These are phyloP conservation scores for Alviniconcha marisindica DNA, from an alignment of 1,140 invertebrate species.

Conservation along the genomic window DNA sequence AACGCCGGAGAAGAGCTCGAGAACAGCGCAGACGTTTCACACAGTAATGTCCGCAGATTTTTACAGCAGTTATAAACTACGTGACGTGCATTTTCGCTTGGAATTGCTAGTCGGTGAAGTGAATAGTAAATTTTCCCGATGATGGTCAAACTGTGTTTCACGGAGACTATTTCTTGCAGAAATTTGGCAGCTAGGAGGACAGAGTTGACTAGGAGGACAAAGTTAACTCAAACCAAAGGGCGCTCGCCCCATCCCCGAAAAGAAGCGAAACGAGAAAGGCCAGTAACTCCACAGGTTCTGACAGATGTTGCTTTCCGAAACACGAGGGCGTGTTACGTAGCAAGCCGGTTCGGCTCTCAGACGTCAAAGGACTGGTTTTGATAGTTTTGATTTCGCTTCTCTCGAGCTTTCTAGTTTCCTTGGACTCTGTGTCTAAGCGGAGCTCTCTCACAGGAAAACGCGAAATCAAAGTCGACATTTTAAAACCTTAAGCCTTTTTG, in stretches of 20 bases:
- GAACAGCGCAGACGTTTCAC: no score
- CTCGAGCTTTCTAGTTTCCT: neutral
- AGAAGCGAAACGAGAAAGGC: neutral
- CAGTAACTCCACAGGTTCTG: neutral
- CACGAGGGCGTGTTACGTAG: neutral
- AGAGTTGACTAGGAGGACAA: neutral
- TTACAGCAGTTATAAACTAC: no score
- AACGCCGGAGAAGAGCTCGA: no score
- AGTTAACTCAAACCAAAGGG: neutral
- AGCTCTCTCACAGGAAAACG: neutral
- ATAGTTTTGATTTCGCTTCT: neutral
- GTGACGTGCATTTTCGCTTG: no score
- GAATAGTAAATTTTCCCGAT: neutral
- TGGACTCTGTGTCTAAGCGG: neutral
- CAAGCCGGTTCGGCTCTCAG: neutral
- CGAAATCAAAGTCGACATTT: neutral
- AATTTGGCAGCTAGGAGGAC: neutral
- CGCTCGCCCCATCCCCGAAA: neutral
- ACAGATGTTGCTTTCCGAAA: conserved; percentile 1
- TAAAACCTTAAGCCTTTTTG: no score
- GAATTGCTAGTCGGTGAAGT: no score
- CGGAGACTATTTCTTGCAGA: neutral
- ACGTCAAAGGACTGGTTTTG: neutral
- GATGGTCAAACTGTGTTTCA: neutral
- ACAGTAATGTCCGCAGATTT: no score